Base-by-base conservation (phyloP, 92 coral and sea anemone genomes). In the Porites cylindrica region DNA sequence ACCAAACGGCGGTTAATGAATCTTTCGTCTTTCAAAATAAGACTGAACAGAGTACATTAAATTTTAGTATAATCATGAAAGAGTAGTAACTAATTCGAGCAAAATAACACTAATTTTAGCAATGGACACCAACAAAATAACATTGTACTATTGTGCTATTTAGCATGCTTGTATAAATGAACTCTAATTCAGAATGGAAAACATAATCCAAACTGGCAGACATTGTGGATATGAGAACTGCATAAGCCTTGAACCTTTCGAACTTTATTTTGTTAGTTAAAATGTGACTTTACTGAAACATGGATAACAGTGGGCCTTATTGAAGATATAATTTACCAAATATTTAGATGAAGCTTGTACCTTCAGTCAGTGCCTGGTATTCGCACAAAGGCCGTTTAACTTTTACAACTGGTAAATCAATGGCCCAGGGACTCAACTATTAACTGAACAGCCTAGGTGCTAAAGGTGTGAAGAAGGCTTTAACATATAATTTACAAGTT, bases 231-330 rank as follows among this genome's bases (percentile, higher is more conserved):
- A 66, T 66, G 71, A 66, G n/a, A 66, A 66, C 71, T 66, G 71
- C 71, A 66, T 17, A 66, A 66, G 7, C 71, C 32, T 66, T 66
- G 71, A 26, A 26, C 21, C 13, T 23, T 66, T 66, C 29, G 2
- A 66, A 66, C 11, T 23, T 66, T 1, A 66, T 9, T 66, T 66
- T 66, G 71, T 17, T 17, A 9, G n/a, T 9, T 66, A 5, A 66
- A 66, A 66, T 9, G 71, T 66, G 71, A 66, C 71, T 66, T 66
- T 66, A 66, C 32, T 7, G 71, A 9, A 66, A 17, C 71, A 66
- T 66, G 71, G 71, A 66, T 66, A 66, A 66, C 71, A 66, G 71
- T 66, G 71, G 71, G 71, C 71, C 71, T 66, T 66, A 26, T 26
- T 26, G 1, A 9, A 66, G n/a, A 66, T 1, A 66, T 17, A 66